phyloP scores from a whole-genome alignment of 2,888 invertebrate species.

The Lepidocyrtoides sp. region DNA sequence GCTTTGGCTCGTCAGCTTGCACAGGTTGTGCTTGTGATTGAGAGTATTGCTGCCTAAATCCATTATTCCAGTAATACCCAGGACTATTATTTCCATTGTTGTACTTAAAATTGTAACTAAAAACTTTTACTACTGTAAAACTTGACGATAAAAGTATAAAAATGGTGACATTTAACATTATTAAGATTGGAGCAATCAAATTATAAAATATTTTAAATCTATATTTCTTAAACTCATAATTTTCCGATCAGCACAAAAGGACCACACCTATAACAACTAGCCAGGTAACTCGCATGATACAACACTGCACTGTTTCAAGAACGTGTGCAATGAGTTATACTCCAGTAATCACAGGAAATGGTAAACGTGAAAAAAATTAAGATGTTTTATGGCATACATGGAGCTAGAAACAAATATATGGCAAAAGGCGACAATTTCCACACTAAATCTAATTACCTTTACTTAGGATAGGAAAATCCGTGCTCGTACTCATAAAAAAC shows the following conservation, averaged over 20 bases:
- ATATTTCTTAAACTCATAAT: not conserved
- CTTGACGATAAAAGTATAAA: constrained; percentile 39
- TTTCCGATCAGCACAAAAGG: not conserved
- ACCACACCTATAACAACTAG: not conserved
- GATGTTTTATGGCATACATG: not conserved
- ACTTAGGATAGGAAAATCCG: constrained; percentile 18
- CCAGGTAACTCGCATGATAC: not conserved
- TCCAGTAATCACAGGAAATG: constrained; percentile 48
- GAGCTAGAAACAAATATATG: constrained; percentile 9
- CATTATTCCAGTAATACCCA: constrained; percentile 17
- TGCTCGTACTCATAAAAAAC: not conserved
- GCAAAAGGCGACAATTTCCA: constrained; percentile 38
- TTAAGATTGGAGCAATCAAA: not conserved
- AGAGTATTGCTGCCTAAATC: not conserved
- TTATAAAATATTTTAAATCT: not conserved
- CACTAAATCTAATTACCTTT: constrained; percentile 37
- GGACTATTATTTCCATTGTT: constrained; percentile 9
- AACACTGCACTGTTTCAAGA: not conserved
- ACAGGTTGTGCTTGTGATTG: not conserved
- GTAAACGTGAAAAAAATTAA: constrained; percentile 2
- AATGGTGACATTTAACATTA: not conserved
- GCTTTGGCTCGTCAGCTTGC: constrained; percentile 43
- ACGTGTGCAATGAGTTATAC: constrained; percentile 5
- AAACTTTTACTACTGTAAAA: constrained; percentile 47
- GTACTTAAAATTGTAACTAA: constrained; percentile 35